Conservation (phyloP, 2,888 invertebrate genomes). For the Agrotis ipsilon region DNA sequence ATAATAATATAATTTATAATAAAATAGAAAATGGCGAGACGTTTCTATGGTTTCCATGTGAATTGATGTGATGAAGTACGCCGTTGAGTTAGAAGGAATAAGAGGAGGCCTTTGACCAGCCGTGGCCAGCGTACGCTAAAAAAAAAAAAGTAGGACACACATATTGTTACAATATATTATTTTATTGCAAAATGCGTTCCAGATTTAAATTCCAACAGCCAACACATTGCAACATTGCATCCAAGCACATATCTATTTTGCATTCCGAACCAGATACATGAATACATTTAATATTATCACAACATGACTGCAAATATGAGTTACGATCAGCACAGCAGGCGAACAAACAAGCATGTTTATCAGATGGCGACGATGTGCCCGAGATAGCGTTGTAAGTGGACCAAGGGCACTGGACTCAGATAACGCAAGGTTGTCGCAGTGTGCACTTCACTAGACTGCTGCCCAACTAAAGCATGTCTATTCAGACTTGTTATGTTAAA, state of each 20-base stretch:
- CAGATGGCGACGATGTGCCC: conserved; percentile 84
- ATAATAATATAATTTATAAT: neutral
- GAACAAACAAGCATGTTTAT: conserved; percentile 79
- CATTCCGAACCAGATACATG: conserved; percentile 54
- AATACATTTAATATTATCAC: conserved; percentile 63
- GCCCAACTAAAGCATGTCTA: conserved; percentile 38
- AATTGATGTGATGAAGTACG: too few species aligned
- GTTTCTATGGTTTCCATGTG: too few species aligned
- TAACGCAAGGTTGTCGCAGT: conserved; percentile 84
- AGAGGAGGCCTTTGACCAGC: too few species aligned
- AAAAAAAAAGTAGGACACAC: neutral
- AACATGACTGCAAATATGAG: conserved; percentile 63
- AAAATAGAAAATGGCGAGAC: too few species aligned
- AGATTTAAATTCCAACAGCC: conserved; percentile 27
- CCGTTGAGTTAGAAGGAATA: too few species aligned
- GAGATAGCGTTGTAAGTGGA: conserved; percentile 87
- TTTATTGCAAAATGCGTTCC: conserved; percentile 10
- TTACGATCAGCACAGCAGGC: conserved; percentile 60
- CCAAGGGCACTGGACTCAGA: conserved; percentile 86
- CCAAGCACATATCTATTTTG: conserved; percentile 45
- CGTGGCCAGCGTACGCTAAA: too few species aligned
- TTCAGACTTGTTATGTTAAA: conserved; percentile 43
- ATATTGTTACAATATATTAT: neutral
- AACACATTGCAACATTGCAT: conserved; percentile 42
- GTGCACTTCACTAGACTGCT: conserved; percentile 56